Base-by-base conservation (phyloP, 2,888 invertebrate genomes). In the Linnaemya tessellans region DNA sequence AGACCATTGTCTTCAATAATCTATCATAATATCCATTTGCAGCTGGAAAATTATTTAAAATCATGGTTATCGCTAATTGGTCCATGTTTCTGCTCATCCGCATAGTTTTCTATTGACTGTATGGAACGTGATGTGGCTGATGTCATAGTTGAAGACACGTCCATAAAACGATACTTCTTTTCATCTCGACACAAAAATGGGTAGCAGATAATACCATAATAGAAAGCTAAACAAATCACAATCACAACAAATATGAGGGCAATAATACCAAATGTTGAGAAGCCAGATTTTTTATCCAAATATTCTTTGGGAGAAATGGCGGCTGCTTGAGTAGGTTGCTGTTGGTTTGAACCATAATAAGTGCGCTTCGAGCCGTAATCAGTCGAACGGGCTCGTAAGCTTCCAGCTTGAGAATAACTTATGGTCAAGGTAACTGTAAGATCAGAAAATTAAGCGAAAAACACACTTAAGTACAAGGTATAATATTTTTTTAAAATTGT, bases 191-290 rank as follows among this genome's bases (percentile, higher is more conserved):
- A 95, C 64, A 95, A 89, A 65, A 94, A 93, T 38, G 95, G 95
- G 90, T 95, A 95, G 88, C 95, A 95, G 87, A 95, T 93, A 41
- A 95, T 93, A 84, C 94, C 94, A 88, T 95, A 96, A 89, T 96
- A 95, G 54, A 94, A 93, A 0, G 94, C 94, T 43, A 92, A 87
- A 20, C 90, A 90, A 20, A 89, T 64, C 18, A 92, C 87, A 71
- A 92, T 92, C 9, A 91, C 89, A 4, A 88, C 88, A 49, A 92
- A 91, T 71, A 92, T 91, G 7, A 92, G 89, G 11, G 90, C 94
- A 92, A 85, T 94, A 38, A 95, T 94, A 22, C 95, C 95, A 94
- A 95, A 95, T 0, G 95, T 95, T 0, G 95, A 95, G 46, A 95
- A 92, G 7, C 91, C 90, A 7, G 92, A 90, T 71, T 90, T 89